A percentile compares a stretch with the other conserved stretches of the same genome.
Conservation (phyloP, 2,797 vertebrate species). For the Rhinatrema bivittatum region DNA sequence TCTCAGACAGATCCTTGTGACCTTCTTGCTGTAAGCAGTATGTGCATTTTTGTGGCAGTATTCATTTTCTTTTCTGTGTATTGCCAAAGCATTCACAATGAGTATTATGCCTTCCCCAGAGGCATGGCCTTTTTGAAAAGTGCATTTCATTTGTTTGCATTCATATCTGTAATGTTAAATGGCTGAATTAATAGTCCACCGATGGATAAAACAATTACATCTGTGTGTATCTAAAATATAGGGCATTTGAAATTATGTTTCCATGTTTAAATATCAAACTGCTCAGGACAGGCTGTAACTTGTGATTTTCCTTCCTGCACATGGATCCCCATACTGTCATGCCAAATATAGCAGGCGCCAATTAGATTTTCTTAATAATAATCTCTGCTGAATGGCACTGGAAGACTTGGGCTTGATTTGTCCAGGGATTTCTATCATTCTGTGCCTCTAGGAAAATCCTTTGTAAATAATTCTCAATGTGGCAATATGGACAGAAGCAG, state of each 20-base stretch:
- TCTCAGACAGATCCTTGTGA: too few species aligned
- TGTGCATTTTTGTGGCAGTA: too few species aligned
- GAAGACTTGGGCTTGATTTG: constrained; percentile 18
- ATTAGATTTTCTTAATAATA: constrained; percentile 4
- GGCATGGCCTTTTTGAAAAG: neutral
- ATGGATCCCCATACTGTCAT: neutral
- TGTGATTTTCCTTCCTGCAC: neutral
- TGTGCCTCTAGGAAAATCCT: too few species aligned
- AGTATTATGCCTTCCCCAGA: neutral
- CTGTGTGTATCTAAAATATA: too few species aligned
- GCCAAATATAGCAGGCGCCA: neutral
- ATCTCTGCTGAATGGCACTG: neutral
- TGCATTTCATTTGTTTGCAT: neutral
- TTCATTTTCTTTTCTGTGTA: too few species aligned
- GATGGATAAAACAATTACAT: too few species aligned
- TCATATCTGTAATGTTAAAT: neutral
- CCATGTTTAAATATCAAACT: neutral
- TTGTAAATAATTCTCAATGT: too few species aligned
- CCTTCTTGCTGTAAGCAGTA: too few species aligned
- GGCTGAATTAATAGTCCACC: neutral
- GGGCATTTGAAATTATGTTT: too few species aligned
- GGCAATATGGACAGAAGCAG: too few species aligned
- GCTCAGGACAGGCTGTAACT: neutral
- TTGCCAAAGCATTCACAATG: too few species aligned
- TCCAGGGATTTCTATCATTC: too few species aligned